Base-by-base conservation (phyloP, 2,888 invertebrate genomes). In the Arge pagana region DNA sequence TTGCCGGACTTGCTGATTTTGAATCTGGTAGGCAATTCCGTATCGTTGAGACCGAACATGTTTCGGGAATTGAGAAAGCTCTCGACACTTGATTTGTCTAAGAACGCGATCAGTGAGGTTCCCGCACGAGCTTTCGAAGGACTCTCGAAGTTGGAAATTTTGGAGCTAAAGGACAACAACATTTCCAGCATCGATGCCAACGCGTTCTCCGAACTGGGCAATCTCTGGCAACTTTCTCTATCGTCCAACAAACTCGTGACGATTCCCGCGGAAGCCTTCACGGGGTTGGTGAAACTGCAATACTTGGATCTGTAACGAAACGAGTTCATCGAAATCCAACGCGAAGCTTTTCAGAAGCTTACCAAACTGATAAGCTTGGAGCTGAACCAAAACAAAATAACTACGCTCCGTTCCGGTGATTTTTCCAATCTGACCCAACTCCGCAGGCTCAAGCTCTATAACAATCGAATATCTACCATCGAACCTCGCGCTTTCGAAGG, bases 241-340 rank as follows among this genome's bases (percentile, higher is more conserved):
- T 77, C 73, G 52, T 64, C 73, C 53, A 79, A 79, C 63, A 70
- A 63, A 42, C 61, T 79, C 55, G 66, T 58, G 21, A 61, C 62
- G 45, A 61, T 79, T 35, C 63, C 65, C 30, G 70, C 68, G 51
- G 78, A 73, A 0, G 21, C 41, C 2, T 52, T 62, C 5, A 51
- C 56, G 3, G 74, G 72, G 42, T 61, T 78, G 49, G 60, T 56
- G 26, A 71, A 71, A 6, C 26, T 63, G 43, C 68, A 74, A 45
- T 70, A 61, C 45, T 61, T 79, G 4, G 77, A 72, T 58, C 57
- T 79, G 35, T 74, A 73, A 52, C 65, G 74, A 52, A 79, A 79
- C 63, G 70, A 63, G 49, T 61, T 79, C 56, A 67, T 53, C 28
- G 65, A 65, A 52, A 57, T 79, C 40, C 63, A 69, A 13, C 72